Evolutionary conservation across 2,113 vertebrate genomes (phyloP).

Genomic region (Anoura caudifer): DNA sequence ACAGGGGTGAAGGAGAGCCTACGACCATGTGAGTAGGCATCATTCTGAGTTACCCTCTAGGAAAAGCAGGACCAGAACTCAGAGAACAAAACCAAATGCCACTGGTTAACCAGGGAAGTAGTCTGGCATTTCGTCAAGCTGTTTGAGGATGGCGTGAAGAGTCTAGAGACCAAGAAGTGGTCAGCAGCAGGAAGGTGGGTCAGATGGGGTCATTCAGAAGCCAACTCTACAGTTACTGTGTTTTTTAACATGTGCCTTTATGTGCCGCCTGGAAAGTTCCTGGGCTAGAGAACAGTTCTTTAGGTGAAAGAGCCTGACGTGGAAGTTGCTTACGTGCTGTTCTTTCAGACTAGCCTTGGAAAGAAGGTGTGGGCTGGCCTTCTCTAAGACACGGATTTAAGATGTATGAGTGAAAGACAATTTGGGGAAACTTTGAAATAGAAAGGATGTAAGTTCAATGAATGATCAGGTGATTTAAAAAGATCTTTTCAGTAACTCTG

Average conservation of each 20-base stretch:
- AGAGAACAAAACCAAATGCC: neutral
- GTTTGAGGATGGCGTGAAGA: neutral
- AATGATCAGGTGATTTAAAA: neutral
- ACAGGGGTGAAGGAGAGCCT: neutral
- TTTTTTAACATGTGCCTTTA: neutral
- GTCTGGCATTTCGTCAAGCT: neutral
- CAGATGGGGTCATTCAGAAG: neutral
- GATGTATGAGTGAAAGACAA: neutral
- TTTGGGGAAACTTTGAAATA: slow-evolving; percentile 9
- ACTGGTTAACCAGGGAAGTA: neutral
- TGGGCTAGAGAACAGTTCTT: neutral
- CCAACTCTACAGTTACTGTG: neutral
- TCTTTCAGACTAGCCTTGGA: neutral
- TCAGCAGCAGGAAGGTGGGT: slow-evolving; percentile 20
- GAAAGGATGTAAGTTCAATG: neutral
- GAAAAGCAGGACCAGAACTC: neutral
- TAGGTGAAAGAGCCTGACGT: neutral
- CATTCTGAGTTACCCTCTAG: neutral
- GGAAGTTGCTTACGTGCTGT: neutral
- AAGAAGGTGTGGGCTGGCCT: neutral
- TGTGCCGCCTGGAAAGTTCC: neutral
- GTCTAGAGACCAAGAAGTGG: neutral
- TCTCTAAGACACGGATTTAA: neutral
- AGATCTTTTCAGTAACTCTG: neutral
- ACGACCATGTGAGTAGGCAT: neutral